A percentile compares a stretch with the other conserved stretches of the same genome.
phyloP scores from a whole-genome alignment of 2,797 vertebrate species.

The Sebastolobus altivelis region DNA sequence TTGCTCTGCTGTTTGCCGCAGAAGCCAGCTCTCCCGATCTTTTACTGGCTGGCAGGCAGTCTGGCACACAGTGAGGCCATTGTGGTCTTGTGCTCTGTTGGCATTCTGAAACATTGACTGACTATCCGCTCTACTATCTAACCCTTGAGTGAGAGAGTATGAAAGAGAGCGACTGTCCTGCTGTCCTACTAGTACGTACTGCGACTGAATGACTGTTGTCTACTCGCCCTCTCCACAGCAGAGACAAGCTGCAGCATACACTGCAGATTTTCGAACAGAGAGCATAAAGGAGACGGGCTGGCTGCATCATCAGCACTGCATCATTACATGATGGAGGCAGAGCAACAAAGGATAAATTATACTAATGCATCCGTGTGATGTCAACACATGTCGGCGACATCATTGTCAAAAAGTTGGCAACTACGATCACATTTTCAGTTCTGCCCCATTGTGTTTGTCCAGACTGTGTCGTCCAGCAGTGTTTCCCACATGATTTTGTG shows the following conservation, averaged over 20 bases:
- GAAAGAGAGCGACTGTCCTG: constrained; percentile 58
- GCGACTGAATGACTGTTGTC: constrained; percentile 41
- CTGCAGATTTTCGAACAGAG: constrained; percentile 28
- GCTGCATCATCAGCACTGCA: constrained; percentile 1
- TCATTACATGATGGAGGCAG: background rate
- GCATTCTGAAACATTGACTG: constrained; percentile 47
- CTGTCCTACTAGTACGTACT: constrained; percentile 19
- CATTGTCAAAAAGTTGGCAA: background rate
- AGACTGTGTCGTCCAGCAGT: background rate
- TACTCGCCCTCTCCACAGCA: background rate
- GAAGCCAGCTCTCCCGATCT: constrained; percentile 2
- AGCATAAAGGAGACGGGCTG: constrained; percentile 12
- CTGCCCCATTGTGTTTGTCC: background rate
- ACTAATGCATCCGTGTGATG: background rate
- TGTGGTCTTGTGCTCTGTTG: constrained; percentile 47
- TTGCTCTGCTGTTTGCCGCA: constrained; percentile 31
- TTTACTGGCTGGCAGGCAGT: background rate
- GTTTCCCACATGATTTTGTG: too few species aligned
- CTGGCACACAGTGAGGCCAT: constrained; percentile 54
- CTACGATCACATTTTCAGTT: background rate
- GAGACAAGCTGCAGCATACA: constrained; percentile 26
- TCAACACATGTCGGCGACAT: background rate
- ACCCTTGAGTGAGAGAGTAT: constrained; percentile 17
- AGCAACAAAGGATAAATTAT: constrained; percentile 6
- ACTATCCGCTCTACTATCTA: constrained; percentile 35